Conservation (phyloP, 2,113 vertebrate genomes). For the Tringa solitaria region DNA sequence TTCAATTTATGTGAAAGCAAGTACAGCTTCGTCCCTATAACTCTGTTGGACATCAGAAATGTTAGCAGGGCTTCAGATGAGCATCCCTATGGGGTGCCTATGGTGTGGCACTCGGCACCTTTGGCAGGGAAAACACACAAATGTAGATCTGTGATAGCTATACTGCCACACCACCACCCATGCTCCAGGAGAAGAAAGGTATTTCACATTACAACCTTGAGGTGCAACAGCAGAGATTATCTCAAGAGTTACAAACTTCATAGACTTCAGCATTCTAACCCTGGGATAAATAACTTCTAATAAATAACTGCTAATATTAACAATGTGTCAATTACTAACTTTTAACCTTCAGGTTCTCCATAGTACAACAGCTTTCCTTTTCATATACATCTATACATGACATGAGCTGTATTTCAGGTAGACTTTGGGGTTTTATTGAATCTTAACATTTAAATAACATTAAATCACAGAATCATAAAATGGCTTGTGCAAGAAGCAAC, state of each 20-base stretch:
- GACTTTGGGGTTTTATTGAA: neutral
- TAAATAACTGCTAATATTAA: neutral
- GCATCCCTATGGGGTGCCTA: no score
- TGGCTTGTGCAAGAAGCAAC: no score
- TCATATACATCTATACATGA: neutral
- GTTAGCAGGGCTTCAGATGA: neutral
- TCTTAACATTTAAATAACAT: neutral
- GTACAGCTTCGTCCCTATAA: neutral
- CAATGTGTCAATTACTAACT: neutral
- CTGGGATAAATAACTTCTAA: neutral
- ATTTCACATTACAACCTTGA: neutral
- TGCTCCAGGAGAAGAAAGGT: neutral
- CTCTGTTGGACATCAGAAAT: neutral
- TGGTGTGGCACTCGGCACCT: neutral
- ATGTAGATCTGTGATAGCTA: neutral
- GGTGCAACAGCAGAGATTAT: neutral
- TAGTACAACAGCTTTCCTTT: neutral
- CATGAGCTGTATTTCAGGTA: neutral
- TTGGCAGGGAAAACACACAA: neutral
- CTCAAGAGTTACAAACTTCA: neutral
- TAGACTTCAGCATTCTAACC: neutral
- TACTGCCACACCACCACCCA: neutral
- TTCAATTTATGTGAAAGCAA: neutral
- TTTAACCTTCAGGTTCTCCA: neutral
- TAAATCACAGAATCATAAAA: neutral